Conservation (phyloP, 2,797 vertebrate genomes). For the Chelonia mydas region DNA sequence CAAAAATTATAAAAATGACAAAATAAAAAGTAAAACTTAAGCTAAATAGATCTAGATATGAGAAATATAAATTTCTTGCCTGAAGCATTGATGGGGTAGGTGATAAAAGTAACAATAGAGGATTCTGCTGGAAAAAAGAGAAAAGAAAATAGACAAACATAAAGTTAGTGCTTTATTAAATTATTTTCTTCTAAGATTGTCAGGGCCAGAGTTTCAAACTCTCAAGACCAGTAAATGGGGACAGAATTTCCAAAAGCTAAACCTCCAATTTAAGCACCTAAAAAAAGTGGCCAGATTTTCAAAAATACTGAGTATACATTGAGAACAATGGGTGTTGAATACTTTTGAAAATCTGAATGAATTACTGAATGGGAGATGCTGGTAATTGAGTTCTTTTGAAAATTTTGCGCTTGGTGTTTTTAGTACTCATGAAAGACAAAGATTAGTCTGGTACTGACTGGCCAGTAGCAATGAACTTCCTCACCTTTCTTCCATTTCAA, state of each 20-base stretch:
- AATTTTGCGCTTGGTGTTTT: background rate
- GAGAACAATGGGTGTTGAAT: background rate
- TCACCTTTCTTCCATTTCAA: background rate
- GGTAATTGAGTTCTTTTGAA: background rate
- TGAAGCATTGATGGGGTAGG: conserved; percentile 59
- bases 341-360: background rate
- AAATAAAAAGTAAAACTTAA: background rate
- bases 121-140: conserved; percentile 41
- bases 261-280: background rate
- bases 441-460: background rate
- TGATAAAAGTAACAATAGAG: conserved; percentile 34
- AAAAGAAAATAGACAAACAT: background rate
- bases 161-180: background rate
- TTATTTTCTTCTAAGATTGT: background rate
- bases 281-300: background rate
- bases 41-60: conserved; percentile 5
- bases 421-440: background rate
- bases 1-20: background rate
- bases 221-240: background rate
- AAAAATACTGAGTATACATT: background rate
- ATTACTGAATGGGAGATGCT: background rate
- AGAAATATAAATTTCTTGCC: conserved; percentile 63
- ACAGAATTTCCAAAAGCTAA: background rate
- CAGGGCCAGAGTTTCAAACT: background rate
- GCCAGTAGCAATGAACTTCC: background rate